Evolutionary conservation across 2,797 vertebrate species (phyloP).

Genomic region (Numenius phaeopus): DNA sequence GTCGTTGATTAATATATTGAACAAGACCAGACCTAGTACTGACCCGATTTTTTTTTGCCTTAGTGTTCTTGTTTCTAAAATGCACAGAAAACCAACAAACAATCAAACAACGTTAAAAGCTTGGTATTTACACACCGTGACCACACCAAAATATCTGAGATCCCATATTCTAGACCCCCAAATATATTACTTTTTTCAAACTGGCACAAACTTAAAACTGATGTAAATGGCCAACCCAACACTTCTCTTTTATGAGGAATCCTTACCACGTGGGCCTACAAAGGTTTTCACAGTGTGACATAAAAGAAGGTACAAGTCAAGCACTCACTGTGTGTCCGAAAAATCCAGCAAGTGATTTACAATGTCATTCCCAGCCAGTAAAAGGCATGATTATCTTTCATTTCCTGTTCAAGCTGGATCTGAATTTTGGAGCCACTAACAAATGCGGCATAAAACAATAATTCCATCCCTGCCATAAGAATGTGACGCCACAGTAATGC

Average conservation of each 20-base stretch:
- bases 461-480: background rate
- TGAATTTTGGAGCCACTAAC: background rate
- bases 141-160: background rate
- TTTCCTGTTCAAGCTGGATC: background rate
- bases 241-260: background rate
- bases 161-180: background rate
- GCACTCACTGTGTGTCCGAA: background rate
- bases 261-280: background rate
- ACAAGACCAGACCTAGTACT: too few species aligned
- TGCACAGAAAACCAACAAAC: background rate
- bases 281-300: background rate
- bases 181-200: background rate
- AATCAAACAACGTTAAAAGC: background rate
- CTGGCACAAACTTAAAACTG: background rate
- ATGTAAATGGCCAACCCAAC: background rate
- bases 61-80: background rate
- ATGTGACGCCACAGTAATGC: background rate
- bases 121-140: background rate
- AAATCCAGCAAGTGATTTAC: background rate
- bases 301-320: background rate
- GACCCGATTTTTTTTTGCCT: too few species aligned
- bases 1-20: too few species aligned
- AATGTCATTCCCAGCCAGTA: background rate
- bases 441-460: background rate
- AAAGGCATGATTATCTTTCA: background rate